These are phyloP conservation scores for Ptychobarbus kaznakovi DNA, from an alignment of 2,797 vertebrate species.

Conservation along the genomic window DNA sequence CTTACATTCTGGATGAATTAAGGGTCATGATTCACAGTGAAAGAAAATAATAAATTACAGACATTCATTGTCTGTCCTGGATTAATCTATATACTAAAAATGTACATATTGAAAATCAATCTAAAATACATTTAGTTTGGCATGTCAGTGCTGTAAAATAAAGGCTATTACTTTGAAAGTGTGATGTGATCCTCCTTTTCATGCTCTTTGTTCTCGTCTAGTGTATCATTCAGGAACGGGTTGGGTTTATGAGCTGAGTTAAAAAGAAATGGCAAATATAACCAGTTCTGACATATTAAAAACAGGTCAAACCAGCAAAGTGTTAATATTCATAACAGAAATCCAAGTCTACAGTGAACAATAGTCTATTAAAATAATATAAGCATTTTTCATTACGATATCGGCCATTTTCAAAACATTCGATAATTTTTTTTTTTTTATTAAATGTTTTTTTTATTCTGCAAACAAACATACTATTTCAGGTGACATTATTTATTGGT, in stretches of 20 bases:
- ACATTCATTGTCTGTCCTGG: not conserved
- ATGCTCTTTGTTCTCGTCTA: slow-evolving; percentile 31
- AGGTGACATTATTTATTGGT: no score
- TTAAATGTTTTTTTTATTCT: no score
- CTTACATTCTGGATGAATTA: slow-evolving; percentile 52
- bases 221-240: slow-evolving; percentile 43
- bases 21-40: slow-evolving; percentile 34
- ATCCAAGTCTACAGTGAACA: no score
- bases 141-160: slow-evolving; percentile 7
- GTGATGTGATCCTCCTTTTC: slow-evolving; percentile 33
- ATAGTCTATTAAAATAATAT: no score
- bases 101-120: not conserved
- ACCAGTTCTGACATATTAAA: not conserved
- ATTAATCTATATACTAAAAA: not conserved
- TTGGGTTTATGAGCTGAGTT: slow-evolving; percentile 43
- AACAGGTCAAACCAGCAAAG: no score
- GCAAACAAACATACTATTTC: no score
- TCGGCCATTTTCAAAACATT: no score
- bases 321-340: no score
- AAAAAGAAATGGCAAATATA: not conserved
- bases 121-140: not conserved
- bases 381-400: no score
- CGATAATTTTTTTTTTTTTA: no score
- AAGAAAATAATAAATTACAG: no score
- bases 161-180: slow-evolving; percentile 44